Conservation (phyloP, 1,140 invertebrate genomes). For the Ericerus pela region DNA sequence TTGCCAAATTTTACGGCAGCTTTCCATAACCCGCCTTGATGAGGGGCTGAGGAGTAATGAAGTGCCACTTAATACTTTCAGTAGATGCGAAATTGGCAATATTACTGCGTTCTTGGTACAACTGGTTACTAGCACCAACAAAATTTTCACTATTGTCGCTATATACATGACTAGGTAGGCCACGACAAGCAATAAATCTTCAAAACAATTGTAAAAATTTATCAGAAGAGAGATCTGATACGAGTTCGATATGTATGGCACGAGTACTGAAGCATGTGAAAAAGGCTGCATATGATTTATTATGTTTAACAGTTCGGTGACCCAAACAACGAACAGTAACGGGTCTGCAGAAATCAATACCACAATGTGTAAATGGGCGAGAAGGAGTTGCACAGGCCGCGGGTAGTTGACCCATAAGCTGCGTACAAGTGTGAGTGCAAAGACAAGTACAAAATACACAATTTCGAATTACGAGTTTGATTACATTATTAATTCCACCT, state of each 20-base stretch:
- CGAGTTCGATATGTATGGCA: conserved; percentile 33
- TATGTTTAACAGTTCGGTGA: conserved; percentile 18
- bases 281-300: conserved; percentile 31
- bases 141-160: too few relatives aligned
- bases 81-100: too few relatives aligned
- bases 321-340: conserved; percentile 26
- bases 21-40: too few relatives aligned
- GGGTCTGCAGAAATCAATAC: conserved; percentile 32
- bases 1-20: too few relatives aligned
- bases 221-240: conserved; percentile 29
- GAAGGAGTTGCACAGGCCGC: conserved; percentile 20
- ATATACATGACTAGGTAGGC: too few relatives aligned
- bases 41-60: too few relatives aligned
- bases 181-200: conserved; percentile 31
- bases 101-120: too few relatives aligned
- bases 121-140: too few relatives aligned
- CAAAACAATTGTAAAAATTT: conserved; percentile 29
- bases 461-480: conserved; percentile 20
- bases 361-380: conserved; percentile 26
- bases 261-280: conserved; percentile 33
- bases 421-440: conserved; percentile 15
- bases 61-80: too few relatives aligned
- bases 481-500: conserved; percentile 19
- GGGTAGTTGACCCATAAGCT: conserved; percentile 28
- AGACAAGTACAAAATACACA: conserved; percentile 25